These are phyloP conservation scores for Oxyruncus cristatus DNA, from an alignment of 2,113 vertebrate genomes.

Conservation along the genomic window DNA sequence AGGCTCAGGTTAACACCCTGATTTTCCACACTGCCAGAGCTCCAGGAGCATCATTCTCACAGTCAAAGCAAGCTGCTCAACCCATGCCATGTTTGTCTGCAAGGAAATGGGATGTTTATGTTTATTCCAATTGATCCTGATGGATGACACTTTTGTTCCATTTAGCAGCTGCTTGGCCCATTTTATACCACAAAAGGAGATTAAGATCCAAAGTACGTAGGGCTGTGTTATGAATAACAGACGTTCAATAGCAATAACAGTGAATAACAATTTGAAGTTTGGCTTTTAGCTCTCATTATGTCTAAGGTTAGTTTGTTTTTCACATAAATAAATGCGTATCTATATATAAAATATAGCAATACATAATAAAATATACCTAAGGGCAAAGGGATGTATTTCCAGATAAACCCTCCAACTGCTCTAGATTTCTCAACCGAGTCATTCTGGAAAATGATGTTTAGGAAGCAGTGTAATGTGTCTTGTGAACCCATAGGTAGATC, in stretches of 20 bases:
- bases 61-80: not conserved
- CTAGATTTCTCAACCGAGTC: not conserved
- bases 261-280: not conserved
- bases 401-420: not conserved
- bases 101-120: slow-evolving; percentile 61
- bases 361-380: not conserved
- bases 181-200: slow-evolving; percentile 41
- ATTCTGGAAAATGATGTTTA: not conserved
- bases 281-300: slow-evolving; percentile 3
- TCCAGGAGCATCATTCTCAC: not conserved
- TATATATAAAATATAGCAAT: not conserved
- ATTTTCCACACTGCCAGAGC: not conserved
- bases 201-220: slow-evolving; percentile 19
- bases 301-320: not conserved
- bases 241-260: not conserved
- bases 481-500: not conserved
- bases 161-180: slow-evolving; percentile 49
- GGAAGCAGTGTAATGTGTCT: not conserved
- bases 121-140: slow-evolving; percentile 36
- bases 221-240: slow-evolving; percentile 37
- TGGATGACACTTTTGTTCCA: slow-evolving; percentile 53
- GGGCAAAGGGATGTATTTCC: not conserved
- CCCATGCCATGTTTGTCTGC: not conserved
- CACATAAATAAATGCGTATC: not conserved
- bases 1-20: fast-evolving